These are phyloP conservation scores for Acrocephalus arundinaceus DNA, from an alignment of 2,113 vertebrate genomes.

Conservation along the genomic window DNA sequence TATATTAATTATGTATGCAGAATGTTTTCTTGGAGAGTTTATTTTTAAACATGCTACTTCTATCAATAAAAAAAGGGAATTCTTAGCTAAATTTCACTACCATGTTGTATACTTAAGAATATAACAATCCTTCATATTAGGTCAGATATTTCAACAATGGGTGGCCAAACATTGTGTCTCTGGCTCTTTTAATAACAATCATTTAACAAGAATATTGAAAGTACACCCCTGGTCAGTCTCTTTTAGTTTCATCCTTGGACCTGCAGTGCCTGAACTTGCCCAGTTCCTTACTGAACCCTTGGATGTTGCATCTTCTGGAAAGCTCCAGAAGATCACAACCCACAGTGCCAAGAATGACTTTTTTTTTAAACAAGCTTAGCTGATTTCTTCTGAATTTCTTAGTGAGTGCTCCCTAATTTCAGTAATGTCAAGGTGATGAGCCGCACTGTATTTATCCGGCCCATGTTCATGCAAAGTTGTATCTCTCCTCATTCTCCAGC, in stretches of 20 bases:
- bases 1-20: background rate
- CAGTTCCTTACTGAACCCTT: background rate
- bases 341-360: accelerated
- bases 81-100: background rate
- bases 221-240: accelerated
- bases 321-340: background rate
- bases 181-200: background rate
- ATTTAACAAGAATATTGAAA: background rate
- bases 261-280: background rate
- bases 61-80: background rate
- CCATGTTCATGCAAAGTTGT: background rate
- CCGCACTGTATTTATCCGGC: accelerated
- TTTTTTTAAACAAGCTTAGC: background rate
- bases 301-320: background rate
- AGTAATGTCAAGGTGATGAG: background rate
- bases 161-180: background rate
- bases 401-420: background rate
- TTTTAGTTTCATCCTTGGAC: background rate
- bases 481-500: background rate
- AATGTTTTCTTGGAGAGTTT: background rate
- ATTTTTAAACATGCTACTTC: background rate
- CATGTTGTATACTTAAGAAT: background rate
- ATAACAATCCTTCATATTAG: background rate
- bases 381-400: background rate
- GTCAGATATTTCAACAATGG: background rate